Percentiles rank a stretch among this genome's conserved stretches.
phyloP scores from a whole-genome alignment of 2,797 vertebrate species.

The Perodicticus potto region DNA sequence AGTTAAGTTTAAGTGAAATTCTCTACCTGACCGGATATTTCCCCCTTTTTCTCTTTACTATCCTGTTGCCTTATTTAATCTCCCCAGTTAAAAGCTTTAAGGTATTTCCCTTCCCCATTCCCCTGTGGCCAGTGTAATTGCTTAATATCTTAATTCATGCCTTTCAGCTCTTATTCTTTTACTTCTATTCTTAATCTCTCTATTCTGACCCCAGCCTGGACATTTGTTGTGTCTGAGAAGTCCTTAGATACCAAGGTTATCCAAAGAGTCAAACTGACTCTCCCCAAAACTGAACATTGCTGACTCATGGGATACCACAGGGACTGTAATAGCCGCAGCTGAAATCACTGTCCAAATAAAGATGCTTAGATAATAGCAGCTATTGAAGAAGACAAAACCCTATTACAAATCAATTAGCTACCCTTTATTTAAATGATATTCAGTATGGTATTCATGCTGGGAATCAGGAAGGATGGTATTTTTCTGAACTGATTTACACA shows the following conservation, averaged over 20 bases:
- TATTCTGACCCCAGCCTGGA: neutral
- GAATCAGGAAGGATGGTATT: conserved; percentile 25
- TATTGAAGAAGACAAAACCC: conserved; percentile 38
- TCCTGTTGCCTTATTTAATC: conserved; percentile 23
- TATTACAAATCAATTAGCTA: conserved; percentile 60
- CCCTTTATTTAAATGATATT: conserved; percentile 42
- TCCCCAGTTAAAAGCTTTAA: neutral
- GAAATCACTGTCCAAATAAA: conserved; percentile 42
- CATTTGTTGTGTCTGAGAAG: conserved; percentile 51
- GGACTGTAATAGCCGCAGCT: conserved; percentile 36
- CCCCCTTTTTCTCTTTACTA: neutral
- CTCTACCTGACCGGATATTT: neutral
- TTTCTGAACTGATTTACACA: conserved; percentile 45
- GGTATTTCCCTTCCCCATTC: neutral
- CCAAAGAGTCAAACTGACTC: conserved; percentile 59
- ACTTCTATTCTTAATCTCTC: conserved; percentile 30
- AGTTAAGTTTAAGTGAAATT: conserved; percentile 39
- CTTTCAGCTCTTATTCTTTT: conserved; percentile 10
- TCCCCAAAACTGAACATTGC: conserved; percentile 44
- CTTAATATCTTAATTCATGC: neutral
- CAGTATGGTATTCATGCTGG: neutral
- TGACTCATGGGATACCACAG: conserved; percentile 62
- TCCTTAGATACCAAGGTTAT: conserved; percentile 53
- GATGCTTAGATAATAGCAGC: conserved; percentile 41
- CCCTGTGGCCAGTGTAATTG: neutral